phyloP scores from a whole-genome alignment of 2,888 invertebrate genomes.

The Acronicta psi region DNA sequence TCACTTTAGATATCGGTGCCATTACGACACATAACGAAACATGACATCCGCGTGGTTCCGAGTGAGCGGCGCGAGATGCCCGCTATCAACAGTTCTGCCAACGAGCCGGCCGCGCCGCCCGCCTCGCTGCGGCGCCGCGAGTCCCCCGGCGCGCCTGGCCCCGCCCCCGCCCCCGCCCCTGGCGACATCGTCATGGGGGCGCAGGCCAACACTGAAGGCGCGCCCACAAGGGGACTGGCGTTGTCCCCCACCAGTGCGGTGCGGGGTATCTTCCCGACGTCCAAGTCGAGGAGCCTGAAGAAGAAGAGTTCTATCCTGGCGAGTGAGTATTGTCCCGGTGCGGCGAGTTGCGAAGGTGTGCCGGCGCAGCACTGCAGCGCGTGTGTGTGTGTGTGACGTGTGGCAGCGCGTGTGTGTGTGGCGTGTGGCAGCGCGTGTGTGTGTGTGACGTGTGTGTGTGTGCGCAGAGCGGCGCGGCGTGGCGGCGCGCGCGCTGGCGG shows the following conservation, averaged over 20 bases:
- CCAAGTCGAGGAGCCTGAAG: conserved; percentile 90
- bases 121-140: conserved; percentile 3
- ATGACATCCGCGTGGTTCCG: conserved; percentile 77
- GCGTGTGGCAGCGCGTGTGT: too few species aligned
- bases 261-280: conserved; percentile 88
- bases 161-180: conserved; percentile 20
- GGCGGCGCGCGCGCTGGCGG: too few species aligned
- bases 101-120: conserved; percentile 56
- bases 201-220: conserved; percentile 41
- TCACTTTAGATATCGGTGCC: conserved; percentile 72
- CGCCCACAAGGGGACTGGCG: conserved; percentile 47
- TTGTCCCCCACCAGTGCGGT: conserved; percentile 85
- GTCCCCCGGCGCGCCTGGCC: conserved; percentile 27
- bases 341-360: too few species aligned
- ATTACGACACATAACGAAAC: conserved; percentile 77
- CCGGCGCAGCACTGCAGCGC: too few species aligned
- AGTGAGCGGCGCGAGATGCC: conserved; percentile 70
- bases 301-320: conserved; percentile 93
- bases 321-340: too few species aligned
- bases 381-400: neutral
- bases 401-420: neutral
- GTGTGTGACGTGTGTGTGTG: too few species aligned
- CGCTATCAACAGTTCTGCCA: conserved; percentile 67
- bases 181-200: conserved; percentile 45
- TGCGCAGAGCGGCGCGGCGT: too few species aligned